phyloP scores from a whole-genome alignment of 2,888 invertebrate genomes.

The Tuberolachnus salignus region DNA sequence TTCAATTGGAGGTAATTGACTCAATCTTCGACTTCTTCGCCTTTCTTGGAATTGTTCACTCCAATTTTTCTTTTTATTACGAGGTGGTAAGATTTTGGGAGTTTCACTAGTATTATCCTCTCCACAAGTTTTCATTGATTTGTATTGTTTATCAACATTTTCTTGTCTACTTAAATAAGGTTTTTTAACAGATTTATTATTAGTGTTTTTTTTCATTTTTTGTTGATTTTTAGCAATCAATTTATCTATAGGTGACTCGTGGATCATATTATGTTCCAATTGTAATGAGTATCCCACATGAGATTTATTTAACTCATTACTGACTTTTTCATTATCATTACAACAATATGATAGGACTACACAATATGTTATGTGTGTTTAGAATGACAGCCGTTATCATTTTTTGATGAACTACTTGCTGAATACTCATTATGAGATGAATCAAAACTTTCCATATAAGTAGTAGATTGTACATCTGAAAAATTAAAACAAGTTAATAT shows the following conservation, averaged over 20 bases:
- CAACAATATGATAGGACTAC: neutral
- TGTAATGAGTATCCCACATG: neutral
- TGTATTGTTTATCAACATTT: neutral
- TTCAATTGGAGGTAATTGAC: neutral
- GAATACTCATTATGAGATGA: neutral
- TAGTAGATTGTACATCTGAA: neutral
- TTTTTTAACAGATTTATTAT: neutral
- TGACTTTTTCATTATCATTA: neutral
- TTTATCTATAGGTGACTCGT: neutral
- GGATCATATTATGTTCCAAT: neutral
- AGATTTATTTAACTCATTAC: neutral
- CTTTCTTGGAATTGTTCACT: neutral
- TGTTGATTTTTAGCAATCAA: slow-evolving; percentile 18
- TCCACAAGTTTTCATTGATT: no score
- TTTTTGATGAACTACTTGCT: neutral
- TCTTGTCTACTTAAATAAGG: neutral
- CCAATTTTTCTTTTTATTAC: neutral
- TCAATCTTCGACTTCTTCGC: neutral
- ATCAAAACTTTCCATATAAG: neutral
- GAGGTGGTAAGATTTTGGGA: neutral
- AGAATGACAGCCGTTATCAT: neutral
- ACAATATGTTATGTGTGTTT: neutral
- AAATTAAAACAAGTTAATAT: neutral
- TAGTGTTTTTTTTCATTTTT: neutral
- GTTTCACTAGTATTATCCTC: neutral